These are phyloP conservation scores for Chinchilla lanigera DNA, from an alignment of 2,113 vertebrate species.

Conservation along the genomic window DNA sequence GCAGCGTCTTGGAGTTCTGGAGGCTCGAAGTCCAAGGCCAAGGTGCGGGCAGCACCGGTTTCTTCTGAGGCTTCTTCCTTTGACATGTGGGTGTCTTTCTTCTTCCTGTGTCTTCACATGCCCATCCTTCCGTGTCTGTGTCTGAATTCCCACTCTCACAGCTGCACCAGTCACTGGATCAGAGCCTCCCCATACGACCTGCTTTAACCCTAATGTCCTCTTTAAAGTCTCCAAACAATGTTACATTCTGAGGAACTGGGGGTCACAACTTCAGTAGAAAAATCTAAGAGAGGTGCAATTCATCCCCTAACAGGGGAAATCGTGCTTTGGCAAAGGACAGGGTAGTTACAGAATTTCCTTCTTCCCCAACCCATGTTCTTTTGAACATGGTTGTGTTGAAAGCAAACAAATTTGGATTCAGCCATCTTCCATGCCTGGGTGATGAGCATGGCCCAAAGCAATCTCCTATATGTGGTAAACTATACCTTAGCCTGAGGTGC, in stretches of 20 bases:
- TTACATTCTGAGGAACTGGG: neutral
- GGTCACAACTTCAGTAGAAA: neutral
- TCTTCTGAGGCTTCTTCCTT: neutral
- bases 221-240: neutral
- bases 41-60: neutral
- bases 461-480: neutral
- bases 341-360: neutral
- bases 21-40: neutral
- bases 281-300: fast-evolving
- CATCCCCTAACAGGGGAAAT: fast-evolving
- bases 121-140: neutral
- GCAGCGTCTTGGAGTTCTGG: fast-evolving
- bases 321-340: neutral
- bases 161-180: neutral
- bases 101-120: fast-evolving
- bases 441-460: neutral
- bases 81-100: fast-evolving
- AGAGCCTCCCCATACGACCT: neutral
- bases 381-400: neutral
- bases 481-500: neutral
- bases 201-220: neutral
- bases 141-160: neutral
- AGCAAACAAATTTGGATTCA: neutral
- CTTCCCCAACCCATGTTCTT: neutral
- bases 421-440: neutral